phyloP scores from a whole-genome alignment of 2,888 invertebrate species.

The Drosophila mulleri region DNA sequence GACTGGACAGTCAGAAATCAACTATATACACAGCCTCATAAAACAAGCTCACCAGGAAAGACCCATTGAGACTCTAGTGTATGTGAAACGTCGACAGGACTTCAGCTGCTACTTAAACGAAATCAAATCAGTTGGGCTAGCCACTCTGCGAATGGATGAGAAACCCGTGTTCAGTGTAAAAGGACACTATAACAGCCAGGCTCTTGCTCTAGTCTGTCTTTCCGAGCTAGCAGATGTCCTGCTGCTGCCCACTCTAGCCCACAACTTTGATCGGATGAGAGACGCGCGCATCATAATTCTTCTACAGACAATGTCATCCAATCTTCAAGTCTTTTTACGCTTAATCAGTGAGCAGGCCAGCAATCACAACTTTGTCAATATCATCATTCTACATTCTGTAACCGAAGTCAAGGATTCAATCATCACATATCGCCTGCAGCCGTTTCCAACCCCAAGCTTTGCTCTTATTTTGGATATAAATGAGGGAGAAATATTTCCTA shows the following conservation, averaged over 20 bases:
- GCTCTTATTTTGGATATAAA: neutral
- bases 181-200: conserved; percentile 1
- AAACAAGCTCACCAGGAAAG: conserved; percentile 1
- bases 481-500: neutral
- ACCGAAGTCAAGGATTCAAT: neutral
- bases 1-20: neutral
- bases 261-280: conserved; percentile 28
- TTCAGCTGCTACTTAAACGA: neutral
- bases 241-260: conserved; percentile 23
- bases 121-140: neutral
- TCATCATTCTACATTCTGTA: conserved; percentile 33
- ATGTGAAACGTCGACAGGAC: conserved; percentile 4
- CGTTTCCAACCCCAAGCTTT: conserved; percentile 29
- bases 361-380: neutral
- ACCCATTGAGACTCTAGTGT: conserved; percentile 15
- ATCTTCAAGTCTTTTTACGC: neutral
- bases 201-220: conserved; percentile 35
- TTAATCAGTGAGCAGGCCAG: neutral
- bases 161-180: neutral
- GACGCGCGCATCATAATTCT: conserved; percentile 30
- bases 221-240: conserved; percentile 11
- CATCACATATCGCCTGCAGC: conserved; percentile 10
- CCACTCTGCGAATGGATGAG: conserved; percentile 20
- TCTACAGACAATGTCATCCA: neutral
- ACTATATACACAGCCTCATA: conserved; percentile 9